Evolutionary conservation across 1,140 invertebrate genomes (phyloP), one percentile per base, ranked within the genome.

Genomic region (Pantala flavescens): DNA sequence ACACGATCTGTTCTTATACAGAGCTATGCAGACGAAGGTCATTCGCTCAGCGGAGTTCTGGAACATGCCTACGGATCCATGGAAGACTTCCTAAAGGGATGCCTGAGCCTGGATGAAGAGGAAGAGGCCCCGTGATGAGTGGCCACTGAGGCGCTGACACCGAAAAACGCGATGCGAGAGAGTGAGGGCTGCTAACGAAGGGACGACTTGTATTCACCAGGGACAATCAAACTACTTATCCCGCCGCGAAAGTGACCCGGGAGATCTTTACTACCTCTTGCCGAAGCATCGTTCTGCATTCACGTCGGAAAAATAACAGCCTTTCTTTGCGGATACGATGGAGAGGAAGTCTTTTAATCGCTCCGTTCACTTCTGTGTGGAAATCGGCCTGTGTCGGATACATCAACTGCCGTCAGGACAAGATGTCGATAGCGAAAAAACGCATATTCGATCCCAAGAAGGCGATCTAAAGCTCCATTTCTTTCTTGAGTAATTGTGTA

Each of bases 1-100:
- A 9, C 2, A 36, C 28, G 28, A 36, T 36, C 28, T 36, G 9
- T 70, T 76, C 72, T 70, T 75, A 85, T 85, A 55, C 83, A 94
- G 91, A 91, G 89, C 78, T 94, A 94, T 81, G 91, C 91, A 75
- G 90, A 94, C 81, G 91, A 94, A 85, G 91, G 90, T 77, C 91
- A 93, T 80, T 86, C 89, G 76, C 82, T 94, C 73, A 84, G 85
- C 76, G 91, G 91, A 71, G 91, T 93, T 72, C 85, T 92, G 77
- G 90, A 92, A 82, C 92, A 94, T 84, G 90, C 91, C 76, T 94
- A 93, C 83, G 87, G 88, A 77, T 93, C 91, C 75, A 93, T 93
- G 91, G 91, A 94, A 84, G 90, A 92, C 83, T 93, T 88, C 85
- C 89, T 93, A 81, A 86, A 89, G 80, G 88, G 91, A 85, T 93